Conservation (phyloP, 2,888 invertebrate species). For the Protophormia terraenovae region DNA sequence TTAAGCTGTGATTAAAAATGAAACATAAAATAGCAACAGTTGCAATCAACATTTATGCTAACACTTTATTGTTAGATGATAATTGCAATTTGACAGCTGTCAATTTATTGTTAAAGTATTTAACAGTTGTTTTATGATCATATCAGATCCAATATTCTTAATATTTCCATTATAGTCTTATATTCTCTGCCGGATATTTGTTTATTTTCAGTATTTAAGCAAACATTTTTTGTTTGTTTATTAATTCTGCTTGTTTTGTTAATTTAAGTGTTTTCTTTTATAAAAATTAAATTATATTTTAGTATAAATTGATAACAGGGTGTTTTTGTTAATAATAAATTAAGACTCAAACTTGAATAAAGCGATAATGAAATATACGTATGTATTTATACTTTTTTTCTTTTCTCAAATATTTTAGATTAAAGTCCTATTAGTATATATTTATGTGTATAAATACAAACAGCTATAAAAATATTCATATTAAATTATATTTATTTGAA, state of each 20-base stretch:
- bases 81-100: too few species aligned
- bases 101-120: too few species aligned
- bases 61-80: neutral
- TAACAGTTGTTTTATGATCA: too few species aligned
- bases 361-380: constrained; percentile 8
- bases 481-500: neutral
- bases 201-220: neutral
- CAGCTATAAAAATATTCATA: neutral
- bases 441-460: neutral
- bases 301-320: constrained; percentile 11
- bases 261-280: neutral
- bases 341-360: constrained; percentile 18
- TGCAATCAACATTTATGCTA: neutral
- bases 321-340: constrained; percentile 44
- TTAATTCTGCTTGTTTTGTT: neutral
- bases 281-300: neutral
- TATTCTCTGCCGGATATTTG: neutral
- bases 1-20: neutral
- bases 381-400: neutral
- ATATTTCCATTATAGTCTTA: neutral
- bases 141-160: too few species aligned
- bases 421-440: constrained; percentile 34
- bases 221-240: constrained; percentile 5
- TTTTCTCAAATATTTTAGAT: constrained; percentile 23
- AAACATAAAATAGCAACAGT: too few species aligned